These are phyloP conservation scores for Esox masquinongy DNA, from an alignment of 2,797 vertebrate genomes.

Conservation along the genomic window DNA sequence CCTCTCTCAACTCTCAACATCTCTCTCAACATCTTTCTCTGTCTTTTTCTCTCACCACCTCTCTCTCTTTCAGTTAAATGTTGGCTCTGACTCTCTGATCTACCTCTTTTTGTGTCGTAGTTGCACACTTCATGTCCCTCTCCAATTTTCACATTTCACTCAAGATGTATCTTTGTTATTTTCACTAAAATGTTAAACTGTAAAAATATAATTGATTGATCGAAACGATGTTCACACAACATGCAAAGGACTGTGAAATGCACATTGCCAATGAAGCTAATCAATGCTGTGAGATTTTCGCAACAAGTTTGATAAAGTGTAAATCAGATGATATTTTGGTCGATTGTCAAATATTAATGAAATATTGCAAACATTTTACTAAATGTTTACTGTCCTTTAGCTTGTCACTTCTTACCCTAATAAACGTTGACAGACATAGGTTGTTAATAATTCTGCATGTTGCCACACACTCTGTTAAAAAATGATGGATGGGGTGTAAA, in stretches of 20 bases:
- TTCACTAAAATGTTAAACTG: background rate
- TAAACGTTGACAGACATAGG: slow-evolving; percentile 75
- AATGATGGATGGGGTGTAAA: slow-evolving; percentile 77
- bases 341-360: slow-evolving; percentile 65
- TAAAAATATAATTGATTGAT: slow-evolving; percentile 24
- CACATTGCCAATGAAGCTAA: slow-evolving; percentile 43
- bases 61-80: background rate
- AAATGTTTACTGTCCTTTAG: slow-evolving; percentile 72
- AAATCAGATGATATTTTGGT: slow-evolving; percentile 68
- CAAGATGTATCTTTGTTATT: background rate
- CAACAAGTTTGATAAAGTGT: slow-evolving; percentile 63
- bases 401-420: slow-evolving; percentile 73
- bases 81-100: background rate
- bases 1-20: background rate
- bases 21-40: no score
- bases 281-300: slow-evolving; percentile 50
- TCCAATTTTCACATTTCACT: slow-evolving; percentile 9
- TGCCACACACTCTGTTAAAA: slow-evolving; percentile 63
- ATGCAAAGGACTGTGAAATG: slow-evolving; percentile 46
- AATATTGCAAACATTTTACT: slow-evolving; percentile 70
- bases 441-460: slow-evolving; percentile 78
- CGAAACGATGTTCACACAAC: slow-evolving; percentile 31
- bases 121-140: background rate
- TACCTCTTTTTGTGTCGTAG: background rate
- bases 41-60: background rate